A percentile compares a stretch with the other conserved stretches of the same genome.
phyloP scores from a whole-genome alignment of 2,797 vertebrate species.

The Loriculus beryllinus region DNA sequence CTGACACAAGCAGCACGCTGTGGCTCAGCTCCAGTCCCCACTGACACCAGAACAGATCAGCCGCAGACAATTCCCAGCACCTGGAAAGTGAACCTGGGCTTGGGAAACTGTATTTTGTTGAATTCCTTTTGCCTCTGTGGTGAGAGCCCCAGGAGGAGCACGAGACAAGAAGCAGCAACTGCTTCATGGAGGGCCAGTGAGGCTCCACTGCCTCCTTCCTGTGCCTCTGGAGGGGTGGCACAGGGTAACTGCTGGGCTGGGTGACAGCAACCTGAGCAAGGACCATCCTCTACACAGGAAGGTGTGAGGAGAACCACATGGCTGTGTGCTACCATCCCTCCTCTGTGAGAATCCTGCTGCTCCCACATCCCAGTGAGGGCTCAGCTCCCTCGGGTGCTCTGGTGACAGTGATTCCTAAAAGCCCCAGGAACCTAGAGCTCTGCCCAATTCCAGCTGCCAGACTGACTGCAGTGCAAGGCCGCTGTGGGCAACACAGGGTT shows the following conservation, averaged over 20 bases:
- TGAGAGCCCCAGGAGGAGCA: not conserved
- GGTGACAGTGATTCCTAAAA: not conserved
- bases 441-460: not conserved
- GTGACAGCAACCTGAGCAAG: not conserved
- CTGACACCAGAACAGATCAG: rapidly evolving
- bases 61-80: not conserved
- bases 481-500: not conserved
- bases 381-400: not conserved
- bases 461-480: not conserved
- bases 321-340: rapidly evolving
- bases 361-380: not conserved
- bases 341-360: not conserved
- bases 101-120: rapidly evolving
- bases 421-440: not conserved
- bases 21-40: not conserved
- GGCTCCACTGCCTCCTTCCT: not conserved
- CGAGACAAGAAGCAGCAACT: not conserved
- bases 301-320: not conserved
- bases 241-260: not conserved
- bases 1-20: rapidly evolving
- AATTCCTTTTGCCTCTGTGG: not conserved
- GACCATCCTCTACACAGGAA: not conserved
- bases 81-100: not conserved
- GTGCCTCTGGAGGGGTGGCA: not conserved
- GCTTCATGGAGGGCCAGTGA: rapidly evolving